Evolutionary conservation across 2,113 vertebrate genomes (phyloP), one percentile per base, ranked within the genome.

Genomic region (Albula glossodonta): DNA sequence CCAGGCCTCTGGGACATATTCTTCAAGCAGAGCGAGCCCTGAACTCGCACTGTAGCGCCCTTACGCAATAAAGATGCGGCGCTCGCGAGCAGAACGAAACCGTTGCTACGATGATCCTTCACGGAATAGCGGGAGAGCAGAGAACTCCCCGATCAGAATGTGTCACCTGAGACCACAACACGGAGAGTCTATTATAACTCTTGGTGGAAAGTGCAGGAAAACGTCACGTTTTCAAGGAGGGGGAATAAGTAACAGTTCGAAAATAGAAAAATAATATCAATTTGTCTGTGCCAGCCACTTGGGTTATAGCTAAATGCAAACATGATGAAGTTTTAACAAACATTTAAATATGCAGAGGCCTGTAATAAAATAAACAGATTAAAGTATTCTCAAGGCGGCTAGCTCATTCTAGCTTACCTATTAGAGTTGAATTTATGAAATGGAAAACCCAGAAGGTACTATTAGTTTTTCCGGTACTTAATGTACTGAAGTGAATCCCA

Each of bases 191-290:
- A 66, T 66, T 66, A 66, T 22, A 22, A 25, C 70, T 31, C 70
- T 31, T 22, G 19, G 60, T 15, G 17, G 60, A 74, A 74, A 74
- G 85, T 51, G 52, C 79, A 60, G 81, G 31, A 74, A 79, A 84
- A 50, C 41, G 53, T 25, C 51, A n/a, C 25, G 70, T 74, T n/a
- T 74, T 8, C n/a, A 74, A n/a, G 5, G 31, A 8, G 22, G 70
- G 80, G 83, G 63, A 87, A 83, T 78, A 89, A 89, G 81, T 78
- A 82, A 66, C 85, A 80, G 83, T 83, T 41, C 88, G 89, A 79
- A 91, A 89, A 90, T 88, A 87, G 88, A 88, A 90, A 91, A 89
- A 89, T 89, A 82, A 91, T 90, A 86, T 88, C 81, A 90, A 88
- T 91, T 88, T 87, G 85, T 82, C 56, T 78, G 57, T 78, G 60